phyloP scores from a whole-genome alignment of 2,888 invertebrate species.

The Malacosoma neustria region DNA sequence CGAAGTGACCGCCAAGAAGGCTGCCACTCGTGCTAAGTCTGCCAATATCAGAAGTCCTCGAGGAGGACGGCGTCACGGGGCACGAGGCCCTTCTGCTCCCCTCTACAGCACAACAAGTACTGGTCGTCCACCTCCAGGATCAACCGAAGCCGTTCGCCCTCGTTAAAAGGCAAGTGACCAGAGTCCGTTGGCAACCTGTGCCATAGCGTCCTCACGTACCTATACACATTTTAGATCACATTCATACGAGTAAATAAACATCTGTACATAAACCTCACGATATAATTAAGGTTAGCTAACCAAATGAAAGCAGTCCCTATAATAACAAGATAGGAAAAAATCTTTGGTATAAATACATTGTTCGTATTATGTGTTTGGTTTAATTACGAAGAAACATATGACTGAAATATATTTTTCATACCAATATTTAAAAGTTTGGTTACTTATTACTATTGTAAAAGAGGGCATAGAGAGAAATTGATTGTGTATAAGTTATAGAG shows the following conservation, averaged over 20 bases:
- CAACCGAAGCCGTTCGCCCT: constrained; percentile 82
- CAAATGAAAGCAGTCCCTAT: too few species aligned
- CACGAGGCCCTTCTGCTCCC: constrained; percentile 85
- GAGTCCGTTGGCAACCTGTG: constrained; percentile 85
- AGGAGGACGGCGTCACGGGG: constrained; percentile 80
- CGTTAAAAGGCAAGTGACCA: constrained; percentile 85
- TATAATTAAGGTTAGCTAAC: too few species aligned
- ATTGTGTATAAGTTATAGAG: too few species aligned
- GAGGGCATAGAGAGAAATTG: too few species aligned
- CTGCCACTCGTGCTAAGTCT: constrained; percentile 57
- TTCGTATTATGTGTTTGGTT: too few species aligned
- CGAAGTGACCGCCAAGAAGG: constrained; percentile 58
- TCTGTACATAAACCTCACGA: too few species aligned
- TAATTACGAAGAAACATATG: too few species aligned
- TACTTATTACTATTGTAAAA: too few species aligned
- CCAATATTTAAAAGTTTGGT: too few species aligned
- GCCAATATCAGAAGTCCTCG: constrained; percentile 69
- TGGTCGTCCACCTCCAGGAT: constrained; percentile 85
- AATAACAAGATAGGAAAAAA: too few species aligned
- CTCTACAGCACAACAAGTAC: constrained; percentile 83
- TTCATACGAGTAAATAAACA: neutral
- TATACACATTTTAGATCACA: constrained; percentile 16
- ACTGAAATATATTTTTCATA: too few species aligned
- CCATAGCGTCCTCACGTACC: constrained; percentile 83
- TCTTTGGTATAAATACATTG: too few species aligned